These are phyloP conservation scores for Sarcoramphus papa DNA, from an alignment of 2,797 vertebrate species.

Conservation along the genomic window DNA sequence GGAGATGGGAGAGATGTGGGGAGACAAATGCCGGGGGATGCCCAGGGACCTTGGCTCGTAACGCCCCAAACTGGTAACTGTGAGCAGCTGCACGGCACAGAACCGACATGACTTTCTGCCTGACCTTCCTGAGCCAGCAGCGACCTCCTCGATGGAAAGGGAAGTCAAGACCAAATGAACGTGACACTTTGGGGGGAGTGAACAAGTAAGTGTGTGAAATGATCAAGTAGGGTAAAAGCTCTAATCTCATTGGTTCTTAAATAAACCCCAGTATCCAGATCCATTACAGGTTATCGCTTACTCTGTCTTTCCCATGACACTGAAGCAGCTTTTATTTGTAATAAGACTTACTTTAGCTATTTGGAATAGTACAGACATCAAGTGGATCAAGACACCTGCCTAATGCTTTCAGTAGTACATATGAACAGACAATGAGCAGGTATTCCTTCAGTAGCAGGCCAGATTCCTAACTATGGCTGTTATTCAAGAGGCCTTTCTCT, in stretches of 20 bases:
- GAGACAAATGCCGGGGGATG: not conserved
- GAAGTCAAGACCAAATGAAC: not conserved
- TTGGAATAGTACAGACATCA: not conserved
- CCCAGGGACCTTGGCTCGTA: not conserved
- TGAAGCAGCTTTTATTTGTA: not conserved
- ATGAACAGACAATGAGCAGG: not conserved
- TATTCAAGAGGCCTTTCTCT: not conserved
- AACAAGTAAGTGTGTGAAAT: not conserved
- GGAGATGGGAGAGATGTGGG: not conserved
- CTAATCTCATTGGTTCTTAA: not conserved
- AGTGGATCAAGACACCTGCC: not conserved
- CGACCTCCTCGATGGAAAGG: not conserved
- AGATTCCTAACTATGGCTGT: not conserved
- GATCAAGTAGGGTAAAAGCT: not conserved
- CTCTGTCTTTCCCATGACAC: not conserved
- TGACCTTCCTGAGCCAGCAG: not conserved
- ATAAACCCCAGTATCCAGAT: not conserved
- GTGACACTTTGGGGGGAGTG: not conserved
- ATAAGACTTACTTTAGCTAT: not conserved
- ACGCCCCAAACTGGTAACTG: not conserved
- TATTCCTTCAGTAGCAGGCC: not conserved
- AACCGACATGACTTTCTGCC: not conserved
- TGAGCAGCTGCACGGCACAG: not conserved
- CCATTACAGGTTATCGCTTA: not conserved
- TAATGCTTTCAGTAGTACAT: not conserved